Percentiles rank a stretch among this genome's conserved stretches.
Conservation (phyloP, 2,888 invertebrate species). For the Sipha maydis region DNA sequence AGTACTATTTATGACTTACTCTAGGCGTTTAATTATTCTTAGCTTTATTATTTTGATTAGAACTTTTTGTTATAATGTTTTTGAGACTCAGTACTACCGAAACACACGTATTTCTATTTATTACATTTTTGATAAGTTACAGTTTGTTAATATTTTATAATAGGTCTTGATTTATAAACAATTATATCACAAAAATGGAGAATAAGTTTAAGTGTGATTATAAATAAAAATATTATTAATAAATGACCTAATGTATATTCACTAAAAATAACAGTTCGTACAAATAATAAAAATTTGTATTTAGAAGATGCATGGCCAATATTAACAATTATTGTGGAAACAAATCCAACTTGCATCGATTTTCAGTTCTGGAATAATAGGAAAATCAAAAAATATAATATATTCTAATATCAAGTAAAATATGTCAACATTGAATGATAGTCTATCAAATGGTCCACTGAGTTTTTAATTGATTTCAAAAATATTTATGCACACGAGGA, state of each 20-base stretch:
- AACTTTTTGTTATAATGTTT: not conserved
- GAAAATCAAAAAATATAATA: not conserved
- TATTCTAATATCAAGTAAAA: not conserved
- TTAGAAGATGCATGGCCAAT: not conserved
- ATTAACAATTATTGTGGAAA: not conserved
- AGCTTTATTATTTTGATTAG: not conserved
- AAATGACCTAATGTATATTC: not conserved
- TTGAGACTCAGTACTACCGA: not conserved
- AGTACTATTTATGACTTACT: not conserved
- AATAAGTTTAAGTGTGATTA: not conserved
- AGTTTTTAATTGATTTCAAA: no score
- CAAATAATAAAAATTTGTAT: not conserved
- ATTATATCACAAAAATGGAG: not conserved
- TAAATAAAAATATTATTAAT: not conserved
- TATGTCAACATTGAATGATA: not conserved
- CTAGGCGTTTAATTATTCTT: not conserved
- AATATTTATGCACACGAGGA: no score
- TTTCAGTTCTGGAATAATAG: not conserved
- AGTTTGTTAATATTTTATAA: not conserved
- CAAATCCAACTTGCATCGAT: not conserved
- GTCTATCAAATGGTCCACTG: not conserved
- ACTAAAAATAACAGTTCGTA: no score
- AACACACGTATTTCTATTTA: not conserved
- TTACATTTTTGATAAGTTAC: not conserved
- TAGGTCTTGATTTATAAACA: no score